Percentiles rank a stretch among this genome's conserved stretches.
Conservation (phyloP, 2,113 vertebrate species). For the Platysteira castanea region DNA sequence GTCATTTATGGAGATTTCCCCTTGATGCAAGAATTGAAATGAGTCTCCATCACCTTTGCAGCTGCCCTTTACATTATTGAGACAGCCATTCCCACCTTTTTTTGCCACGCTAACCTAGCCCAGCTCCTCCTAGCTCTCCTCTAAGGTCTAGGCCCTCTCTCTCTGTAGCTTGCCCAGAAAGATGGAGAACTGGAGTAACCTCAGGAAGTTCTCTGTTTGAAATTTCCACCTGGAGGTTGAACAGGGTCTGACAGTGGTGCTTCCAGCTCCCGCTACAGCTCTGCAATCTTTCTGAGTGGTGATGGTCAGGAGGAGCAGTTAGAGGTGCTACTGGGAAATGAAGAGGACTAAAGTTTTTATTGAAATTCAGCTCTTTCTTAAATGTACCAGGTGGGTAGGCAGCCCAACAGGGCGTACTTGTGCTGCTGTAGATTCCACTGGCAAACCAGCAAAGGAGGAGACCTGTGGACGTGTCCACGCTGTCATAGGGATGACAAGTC, state of each 20-base stretch:
- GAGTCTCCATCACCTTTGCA: neutral
- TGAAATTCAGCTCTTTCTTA: no score
- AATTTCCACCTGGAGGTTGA: neutral
- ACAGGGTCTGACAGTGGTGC: neutral
- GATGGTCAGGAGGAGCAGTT: neutral
- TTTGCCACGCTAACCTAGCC: neutral
- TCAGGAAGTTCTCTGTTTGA: neutral
- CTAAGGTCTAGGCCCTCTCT: neutral
- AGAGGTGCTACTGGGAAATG: neutral
- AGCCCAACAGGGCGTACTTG: no score
- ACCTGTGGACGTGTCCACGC: no score
- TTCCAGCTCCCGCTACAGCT: neutral
- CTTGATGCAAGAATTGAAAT: neutral
- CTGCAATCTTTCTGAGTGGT: neutral
- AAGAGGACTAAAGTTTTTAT: no score
- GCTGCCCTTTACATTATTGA: neutral
- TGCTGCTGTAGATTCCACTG: no score
- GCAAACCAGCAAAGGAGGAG: no score
- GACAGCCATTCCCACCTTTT: rapidly evolving
- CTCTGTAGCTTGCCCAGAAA: neutral
- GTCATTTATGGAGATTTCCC: neutral
- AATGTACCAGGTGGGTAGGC: no score
- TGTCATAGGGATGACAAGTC: no score
- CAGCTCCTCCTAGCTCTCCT: neutral
- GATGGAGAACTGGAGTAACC: neutral